Base-by-base conservation (phyloP, 2,888 invertebrate genomes). In the Andrena fulva region DNA sequence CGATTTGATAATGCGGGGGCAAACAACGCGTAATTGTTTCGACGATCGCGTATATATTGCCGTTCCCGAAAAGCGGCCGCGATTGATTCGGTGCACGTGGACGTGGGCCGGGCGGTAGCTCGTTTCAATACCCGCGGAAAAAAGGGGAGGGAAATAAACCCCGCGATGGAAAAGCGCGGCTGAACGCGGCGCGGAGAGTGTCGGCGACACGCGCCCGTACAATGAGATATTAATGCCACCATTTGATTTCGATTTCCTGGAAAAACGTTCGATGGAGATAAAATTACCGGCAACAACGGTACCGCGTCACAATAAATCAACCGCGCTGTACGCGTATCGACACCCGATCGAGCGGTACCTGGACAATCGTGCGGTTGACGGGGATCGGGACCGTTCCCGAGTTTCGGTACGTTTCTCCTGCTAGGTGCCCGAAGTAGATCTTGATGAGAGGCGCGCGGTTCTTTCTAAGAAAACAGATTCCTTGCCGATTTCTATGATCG, bases 211-310 rank as follows among this genome's bases (percentile, higher is more conserved):
- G 89, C 91, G 89, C 88, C 87, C 85, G 87, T 88, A 91, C 91
- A 92, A 92, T 93, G 93, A 92, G 92, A 92, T 93, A 93, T 93
- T 93, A 92, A 93, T 92, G 92, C 90, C 90, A 90, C 88, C 88
- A 92, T 92, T 92, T 91, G 91, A 91, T 92, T 92, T 93, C 91
- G 91, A 93, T 92, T 92, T 92, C 91, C 92, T 90, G 92, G 90
- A 91, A 92, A 92, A 93, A 91, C 90, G 91, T 88, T 91, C 90
- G 92, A 90, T 91, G 91, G 89, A 91, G 91, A 92, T 92, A 92
- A 90, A 91, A 92, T 92, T 91, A 92, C 91, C 88, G 85, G 85
- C 87, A 87, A 92, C 91, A 92, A 88, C 88, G 89, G 89, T 88
- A 87, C 84, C 84, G 85, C 86, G 86, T 91, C 90, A 85, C 89